phyloP scores from a whole-genome alignment of 2,797 vertebrate species.

The Carduelis carduelis region DNA sequence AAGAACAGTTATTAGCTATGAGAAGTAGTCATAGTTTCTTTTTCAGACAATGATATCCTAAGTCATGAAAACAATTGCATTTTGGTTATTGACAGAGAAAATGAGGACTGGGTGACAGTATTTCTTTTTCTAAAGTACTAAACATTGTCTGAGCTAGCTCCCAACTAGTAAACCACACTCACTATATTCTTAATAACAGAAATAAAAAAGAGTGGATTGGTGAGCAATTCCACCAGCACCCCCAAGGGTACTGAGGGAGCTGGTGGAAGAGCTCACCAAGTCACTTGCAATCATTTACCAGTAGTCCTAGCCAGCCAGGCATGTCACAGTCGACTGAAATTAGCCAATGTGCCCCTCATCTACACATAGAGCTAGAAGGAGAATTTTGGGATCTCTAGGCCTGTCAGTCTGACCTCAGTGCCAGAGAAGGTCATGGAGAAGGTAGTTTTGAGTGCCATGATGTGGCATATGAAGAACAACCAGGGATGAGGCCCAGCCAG shows the following conservation, averaged over 20 bases:
- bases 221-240: neutral
- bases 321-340: neutral
- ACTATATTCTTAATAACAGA: neutral
- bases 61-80: neutral
- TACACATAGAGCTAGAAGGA: fast-evolving
- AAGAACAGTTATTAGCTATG: neutral
- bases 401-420: neutral
- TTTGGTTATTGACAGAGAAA: neutral
- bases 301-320: too few species aligned
- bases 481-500: neutral
- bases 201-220: neutral
- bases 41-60: neutral
- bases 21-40: neutral
- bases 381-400: neutral
- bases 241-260: neutral
- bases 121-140: neutral
- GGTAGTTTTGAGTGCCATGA: neutral
- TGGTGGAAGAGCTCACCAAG: neutral
- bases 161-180: neutral
- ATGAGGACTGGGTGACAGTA: neutral
- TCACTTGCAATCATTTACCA: neutral
- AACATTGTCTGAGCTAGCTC: neutral
- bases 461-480: fast-evolving
- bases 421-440: neutral
- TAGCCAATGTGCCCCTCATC: fast-evolving